These are phyloP conservation scores for Teleiodes luculella DNA, from an alignment of 2,888 invertebrate species.

Conservation along the genomic window DNA sequence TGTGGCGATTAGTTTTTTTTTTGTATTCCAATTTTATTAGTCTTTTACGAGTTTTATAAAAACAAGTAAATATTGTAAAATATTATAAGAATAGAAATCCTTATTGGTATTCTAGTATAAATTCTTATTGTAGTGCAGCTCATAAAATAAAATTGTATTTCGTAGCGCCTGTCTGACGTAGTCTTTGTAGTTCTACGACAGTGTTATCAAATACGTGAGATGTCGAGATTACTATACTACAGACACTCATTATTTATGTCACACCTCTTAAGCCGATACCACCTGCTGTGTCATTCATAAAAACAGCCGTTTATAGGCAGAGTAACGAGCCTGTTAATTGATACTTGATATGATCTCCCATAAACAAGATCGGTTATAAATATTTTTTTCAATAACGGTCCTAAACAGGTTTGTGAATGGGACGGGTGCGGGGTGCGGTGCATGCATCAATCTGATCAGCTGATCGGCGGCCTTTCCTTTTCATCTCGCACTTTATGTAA, in stretches of 20 bases:
- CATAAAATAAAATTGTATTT: background rate
- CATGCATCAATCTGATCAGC: slow-evolving; percentile 70
- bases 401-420: slow-evolving; percentile 58
- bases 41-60: too few relatives aligned
- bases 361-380: slow-evolving; percentile 38
- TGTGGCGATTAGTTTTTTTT: slow-evolving; percentile 8
- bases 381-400: slow-evolving; percentile 48
- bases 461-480: slow-evolving; percentile 67
- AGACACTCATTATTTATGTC: background rate
- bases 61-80: too few relatives aligned
- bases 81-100: too few relatives aligned
- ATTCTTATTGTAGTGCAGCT: background rate
- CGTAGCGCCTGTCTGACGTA: background rate
- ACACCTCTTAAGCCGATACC: background rate
- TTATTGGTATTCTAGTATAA: too few relatives aligned
- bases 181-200: background rate
- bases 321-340: slow-evolving; percentile 34
- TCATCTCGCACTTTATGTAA: slow-evolving; percentile 68
- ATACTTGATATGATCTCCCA: slow-evolving; percentile 44
- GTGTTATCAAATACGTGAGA: background rate
- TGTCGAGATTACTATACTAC: background rate
- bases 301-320: slow-evolving; percentile 5
- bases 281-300: slow-evolving; percentile 6
- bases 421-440: slow-evolving; percentile 41
- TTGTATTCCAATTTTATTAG: background rate